Conservation (phyloP, 2,113 vertebrate species). For the Ctenodactylus gundi region DNA sequence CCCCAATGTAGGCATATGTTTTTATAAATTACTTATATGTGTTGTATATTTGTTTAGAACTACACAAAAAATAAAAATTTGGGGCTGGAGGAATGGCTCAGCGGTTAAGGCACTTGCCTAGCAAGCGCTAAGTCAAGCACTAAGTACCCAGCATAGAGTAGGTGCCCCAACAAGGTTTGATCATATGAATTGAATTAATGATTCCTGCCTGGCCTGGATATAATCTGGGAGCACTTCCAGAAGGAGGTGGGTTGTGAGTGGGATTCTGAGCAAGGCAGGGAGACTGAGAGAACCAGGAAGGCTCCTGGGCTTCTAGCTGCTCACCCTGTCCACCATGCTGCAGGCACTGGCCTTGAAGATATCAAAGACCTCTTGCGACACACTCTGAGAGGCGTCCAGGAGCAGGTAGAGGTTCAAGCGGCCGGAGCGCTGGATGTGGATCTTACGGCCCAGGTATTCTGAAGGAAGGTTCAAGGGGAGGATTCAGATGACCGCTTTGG, state of each 20-base stretch:
- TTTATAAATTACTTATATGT: not conserved
- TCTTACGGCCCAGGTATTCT: slow-evolving; percentile 73
- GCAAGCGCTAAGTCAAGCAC: not conserved
- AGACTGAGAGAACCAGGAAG: not conserved
- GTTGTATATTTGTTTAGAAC: not conserved
- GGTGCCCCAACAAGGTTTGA: not conserved
- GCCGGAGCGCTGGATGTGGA: slow-evolving; percentile 81
- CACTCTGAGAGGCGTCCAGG: slow-evolving; percentile 90
- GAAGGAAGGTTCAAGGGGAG: not conserved
- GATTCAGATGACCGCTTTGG: not conserved
- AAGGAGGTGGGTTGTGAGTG: not conserved
- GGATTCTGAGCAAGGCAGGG: not conserved
- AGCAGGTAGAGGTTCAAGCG: slow-evolving; percentile 89
- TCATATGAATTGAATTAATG: not conserved
- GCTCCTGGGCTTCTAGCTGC: not conserved
- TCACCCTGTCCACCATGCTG: slow-evolving; percentile 87
- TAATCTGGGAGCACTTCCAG: not conserved
- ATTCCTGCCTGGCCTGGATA: not conserved
- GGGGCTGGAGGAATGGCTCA: not conserved
- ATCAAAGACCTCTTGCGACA: slow-evolving; percentile 76
- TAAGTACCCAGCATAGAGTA: not conserved
- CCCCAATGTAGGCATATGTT: not conserved
- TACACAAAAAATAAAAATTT: not conserved
- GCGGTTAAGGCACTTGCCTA: no score
- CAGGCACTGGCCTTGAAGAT: slow-evolving; percentile 78